A percentile compares a stretch with the other conserved stretches of the same genome.
Conservation (phyloP, 2,113 vertebrate species). For the Isichthys henryi region DNA sequence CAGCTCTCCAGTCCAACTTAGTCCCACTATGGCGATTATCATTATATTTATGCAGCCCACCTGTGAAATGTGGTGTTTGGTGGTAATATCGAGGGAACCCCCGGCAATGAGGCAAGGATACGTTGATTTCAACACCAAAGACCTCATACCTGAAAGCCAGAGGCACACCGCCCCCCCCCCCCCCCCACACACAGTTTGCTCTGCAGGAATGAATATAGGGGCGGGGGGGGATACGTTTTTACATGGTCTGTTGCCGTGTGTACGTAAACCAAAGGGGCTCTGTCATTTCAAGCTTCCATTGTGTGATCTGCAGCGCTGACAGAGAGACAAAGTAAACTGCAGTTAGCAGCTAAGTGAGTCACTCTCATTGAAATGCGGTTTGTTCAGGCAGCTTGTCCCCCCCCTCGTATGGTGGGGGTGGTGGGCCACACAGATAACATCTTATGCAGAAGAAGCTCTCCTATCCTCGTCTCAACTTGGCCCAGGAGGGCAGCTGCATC, state of each 20-base stretch:
- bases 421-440: conserved; percentile 6
- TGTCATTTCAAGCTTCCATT: conserved; percentile 29
- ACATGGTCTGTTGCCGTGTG: conserved; percentile 29
- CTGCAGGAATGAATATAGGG: conserved; percentile 29
- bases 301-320: conserved; percentile 45
- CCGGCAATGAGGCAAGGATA: background rate
- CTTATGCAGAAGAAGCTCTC: conserved; percentile 10
- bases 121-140: background rate
- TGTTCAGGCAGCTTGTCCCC: conserved; percentile 27
- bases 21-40: background rate
- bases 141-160: background rate
- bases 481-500: conserved; percentile 45
- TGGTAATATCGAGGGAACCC: background rate
- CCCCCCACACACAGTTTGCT: background rate
- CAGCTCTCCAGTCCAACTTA: background rate
- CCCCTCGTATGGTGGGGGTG: background rate
- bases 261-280: conserved; percentile 28
- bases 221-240: conserved; percentile 29
- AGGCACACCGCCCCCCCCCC: conserved; percentile 7
- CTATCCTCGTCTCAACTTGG: conserved; percentile 30
- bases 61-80: background rate
- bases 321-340: conserved; percentile 42
- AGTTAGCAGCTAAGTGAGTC: conserved; percentile 36
- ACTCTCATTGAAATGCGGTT: conserved; percentile 33
- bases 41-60: background rate